phyloP scores from a whole-genome alignment of 2,888 invertebrate species.

The Petrophora chlorosata region DNA sequence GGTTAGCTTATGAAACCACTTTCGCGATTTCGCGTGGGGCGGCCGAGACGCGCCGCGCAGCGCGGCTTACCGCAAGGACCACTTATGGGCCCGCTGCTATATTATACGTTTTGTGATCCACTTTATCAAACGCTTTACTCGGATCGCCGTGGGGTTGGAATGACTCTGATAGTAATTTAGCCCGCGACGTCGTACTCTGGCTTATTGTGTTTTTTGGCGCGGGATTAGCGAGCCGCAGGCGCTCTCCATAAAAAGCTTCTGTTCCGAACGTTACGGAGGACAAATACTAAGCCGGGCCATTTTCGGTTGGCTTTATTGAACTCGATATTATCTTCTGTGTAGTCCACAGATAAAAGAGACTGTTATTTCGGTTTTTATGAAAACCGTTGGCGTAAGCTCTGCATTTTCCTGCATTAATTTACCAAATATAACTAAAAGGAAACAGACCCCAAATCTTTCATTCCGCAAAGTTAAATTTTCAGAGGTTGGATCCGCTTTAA shows the following conservation, averaged over 20 bases:
- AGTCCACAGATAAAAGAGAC: conserved; percentile 29
- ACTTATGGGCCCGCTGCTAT: conserved; percentile 75
- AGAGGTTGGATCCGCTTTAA: conserved; percentile 19
- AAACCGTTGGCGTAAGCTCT: conserved; percentile 1
- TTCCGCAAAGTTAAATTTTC: conserved; percentile 18
- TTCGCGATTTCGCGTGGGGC: conserved; percentile 47
- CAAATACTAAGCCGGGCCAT: conserved; percentile 57
- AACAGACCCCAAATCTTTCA: conserved; percentile 6
- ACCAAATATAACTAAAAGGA: neutral
- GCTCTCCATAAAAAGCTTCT: conserved; percentile 68
- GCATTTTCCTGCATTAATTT: too few relatives aligned
- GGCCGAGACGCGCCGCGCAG: conserved; percentile 6
- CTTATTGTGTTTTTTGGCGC: conserved; percentile 78
- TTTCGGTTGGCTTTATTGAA: conserved; percentile 53
- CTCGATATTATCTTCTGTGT: conserved; percentile 48
- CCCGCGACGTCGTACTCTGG: conserved; percentile 59
- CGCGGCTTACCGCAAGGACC: conserved; percentile 75
- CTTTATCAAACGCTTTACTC: conserved; percentile 81
- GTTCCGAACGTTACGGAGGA: conserved; percentile 53
- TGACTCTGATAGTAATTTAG: conserved; percentile 77
- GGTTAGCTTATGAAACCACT: conserved; percentile 80
- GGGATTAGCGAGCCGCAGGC: conserved; percentile 71
- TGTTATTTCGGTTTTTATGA: conserved; percentile 16
- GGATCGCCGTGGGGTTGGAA: conserved; percentile 75
- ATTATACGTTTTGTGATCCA: conserved; percentile 80